Conservation (phyloP, 2,888 invertebrate species). For the Lysandra coridon region DNA sequence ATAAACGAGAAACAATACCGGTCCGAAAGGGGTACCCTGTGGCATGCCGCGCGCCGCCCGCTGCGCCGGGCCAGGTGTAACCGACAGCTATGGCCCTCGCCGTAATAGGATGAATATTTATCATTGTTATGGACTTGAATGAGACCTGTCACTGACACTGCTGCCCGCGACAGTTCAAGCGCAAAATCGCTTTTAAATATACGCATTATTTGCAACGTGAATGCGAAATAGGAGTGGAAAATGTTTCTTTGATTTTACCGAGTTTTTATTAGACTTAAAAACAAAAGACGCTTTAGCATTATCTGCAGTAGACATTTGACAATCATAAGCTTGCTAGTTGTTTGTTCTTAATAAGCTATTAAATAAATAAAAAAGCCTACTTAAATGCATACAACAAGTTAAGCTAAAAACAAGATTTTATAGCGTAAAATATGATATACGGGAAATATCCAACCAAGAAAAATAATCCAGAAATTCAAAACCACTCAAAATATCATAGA, state of each 20-base stretch:
- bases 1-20: conserved; percentile 39
- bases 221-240: background rate
- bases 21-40: conserved; percentile 38
- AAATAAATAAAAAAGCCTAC: background rate
- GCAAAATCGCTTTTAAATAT: conserved; percentile 21
- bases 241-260: background rate
- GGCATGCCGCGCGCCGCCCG: conserved; percentile 39
- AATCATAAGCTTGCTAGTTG: background rate
- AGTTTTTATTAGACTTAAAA: background rate
- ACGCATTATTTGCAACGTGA: conserved; percentile 8
- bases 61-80: conserved; percentile 39
- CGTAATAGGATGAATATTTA: conserved; percentile 48
- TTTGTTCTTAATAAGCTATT: no score
- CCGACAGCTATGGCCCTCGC: conserved; percentile 62
- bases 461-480: background rate
- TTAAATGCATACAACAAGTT: background rate
- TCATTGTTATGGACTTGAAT: conserved; percentile 42
- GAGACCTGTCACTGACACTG: conserved; percentile 39
- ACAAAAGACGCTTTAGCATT: background rate
- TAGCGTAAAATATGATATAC: no score
- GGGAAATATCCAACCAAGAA: background rate
- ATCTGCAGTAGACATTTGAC: background rate
- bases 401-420: background rate
- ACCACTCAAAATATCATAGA: no score
- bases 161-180: conserved; percentile 10